Evolutionary conservation across 1,140 invertebrate genomes (phyloP).

Genomic region (Drosophila persimilis): DNA sequence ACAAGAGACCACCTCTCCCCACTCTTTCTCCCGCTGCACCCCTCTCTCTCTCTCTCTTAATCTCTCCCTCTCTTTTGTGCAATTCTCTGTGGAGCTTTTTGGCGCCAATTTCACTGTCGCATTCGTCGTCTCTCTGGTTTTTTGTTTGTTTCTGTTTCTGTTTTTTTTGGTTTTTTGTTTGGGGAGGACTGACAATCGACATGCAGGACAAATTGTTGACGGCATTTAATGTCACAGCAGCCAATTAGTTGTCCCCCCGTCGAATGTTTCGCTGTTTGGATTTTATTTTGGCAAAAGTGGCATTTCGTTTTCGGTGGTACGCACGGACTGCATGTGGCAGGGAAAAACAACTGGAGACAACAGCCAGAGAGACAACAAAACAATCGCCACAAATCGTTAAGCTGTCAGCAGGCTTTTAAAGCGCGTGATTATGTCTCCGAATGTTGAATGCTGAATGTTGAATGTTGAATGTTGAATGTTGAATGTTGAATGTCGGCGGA

Average conservation of each 20-base stretch:
- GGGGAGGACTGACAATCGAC: slow-evolving; percentile 66
- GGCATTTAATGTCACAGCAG: slow-evolving; percentile 80
- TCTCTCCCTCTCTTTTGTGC: slow-evolving; percentile 22
- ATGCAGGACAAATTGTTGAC: slow-evolving; percentile 81
- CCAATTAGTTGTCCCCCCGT: slow-evolving; percentile 72
- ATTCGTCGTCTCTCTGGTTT: too few relatives aligned
- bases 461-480: slow-evolving; percentile 33
- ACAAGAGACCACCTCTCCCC: neutral
- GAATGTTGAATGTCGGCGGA: slow-evolving; percentile 30
- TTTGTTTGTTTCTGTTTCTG: too few relatives aligned
- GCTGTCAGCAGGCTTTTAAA: slow-evolving; percentile 79
- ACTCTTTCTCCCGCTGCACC: neutral
- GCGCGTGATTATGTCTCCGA: slow-evolving; percentile 73
- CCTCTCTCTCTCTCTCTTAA: neutral
- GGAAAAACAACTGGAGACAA: slow-evolving; percentile 26
- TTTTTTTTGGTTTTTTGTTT: neutral
- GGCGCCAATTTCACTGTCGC: slow-evolving; percentile 73
- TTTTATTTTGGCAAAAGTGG: slow-evolving; percentile 47
- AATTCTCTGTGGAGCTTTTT: slow-evolving; percentile 21
- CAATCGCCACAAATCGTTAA: slow-evolving; percentile 81
- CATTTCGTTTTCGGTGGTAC: slow-evolving; percentile 36
- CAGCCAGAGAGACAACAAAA: slow-evolving; percentile 61
- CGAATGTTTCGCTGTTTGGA: slow-evolving; percentile 39
- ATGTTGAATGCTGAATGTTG: slow-evolving; percentile 47
- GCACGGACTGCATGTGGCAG: slow-evolving; percentile 69